Percentiles rank a stretch among this genome's conserved stretches.
These are phyloP conservation scores for Smittia sp. DNA, from an alignment of 2,888 invertebrate genomes.

Conservation along the genomic window DNA sequence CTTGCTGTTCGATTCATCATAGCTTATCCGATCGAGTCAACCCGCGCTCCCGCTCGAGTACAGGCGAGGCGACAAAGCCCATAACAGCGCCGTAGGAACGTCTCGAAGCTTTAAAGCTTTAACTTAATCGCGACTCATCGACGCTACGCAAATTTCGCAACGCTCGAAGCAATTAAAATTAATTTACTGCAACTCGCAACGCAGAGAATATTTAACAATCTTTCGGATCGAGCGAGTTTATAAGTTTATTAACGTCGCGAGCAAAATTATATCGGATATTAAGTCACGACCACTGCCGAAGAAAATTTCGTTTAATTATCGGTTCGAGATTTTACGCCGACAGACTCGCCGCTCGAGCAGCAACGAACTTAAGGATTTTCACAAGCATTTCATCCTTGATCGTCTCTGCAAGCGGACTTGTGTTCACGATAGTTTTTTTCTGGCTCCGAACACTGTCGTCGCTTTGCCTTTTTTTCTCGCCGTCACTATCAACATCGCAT, in stretches of 20 bases:
- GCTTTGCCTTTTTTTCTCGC: not conserved
- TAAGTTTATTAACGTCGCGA: not conserved
- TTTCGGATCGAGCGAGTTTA: not conserved
- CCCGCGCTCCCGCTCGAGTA: not conserved
- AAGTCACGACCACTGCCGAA: not conserved
- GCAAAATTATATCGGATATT: not conserved
- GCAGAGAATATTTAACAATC: not conserved
- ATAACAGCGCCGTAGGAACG: not conserved
- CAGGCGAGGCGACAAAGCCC: not conserved
- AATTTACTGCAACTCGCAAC: not conserved
- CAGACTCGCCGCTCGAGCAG: not conserved
- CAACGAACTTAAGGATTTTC: not conserved
- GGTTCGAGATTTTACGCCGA: too few relatives aligned
- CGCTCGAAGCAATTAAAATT: not conserved
- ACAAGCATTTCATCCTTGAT: not conserved
- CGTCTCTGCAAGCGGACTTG: not conserved
- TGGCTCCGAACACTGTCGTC: not conserved
- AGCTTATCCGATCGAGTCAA: not conserved
- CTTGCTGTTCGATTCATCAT: constrained; percentile 16
- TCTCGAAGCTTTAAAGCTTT: not conserved
- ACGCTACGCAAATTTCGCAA: not conserved
- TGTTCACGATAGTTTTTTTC: constrained; percentile 9
- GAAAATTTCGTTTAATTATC: not conserved
- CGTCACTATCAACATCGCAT: constrained; percentile 10
- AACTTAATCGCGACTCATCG: not conserved